These are phyloP conservation scores for Plebejus melissa DNA, from an alignment of 2,888 invertebrate species.

Conservation along the genomic window DNA sequence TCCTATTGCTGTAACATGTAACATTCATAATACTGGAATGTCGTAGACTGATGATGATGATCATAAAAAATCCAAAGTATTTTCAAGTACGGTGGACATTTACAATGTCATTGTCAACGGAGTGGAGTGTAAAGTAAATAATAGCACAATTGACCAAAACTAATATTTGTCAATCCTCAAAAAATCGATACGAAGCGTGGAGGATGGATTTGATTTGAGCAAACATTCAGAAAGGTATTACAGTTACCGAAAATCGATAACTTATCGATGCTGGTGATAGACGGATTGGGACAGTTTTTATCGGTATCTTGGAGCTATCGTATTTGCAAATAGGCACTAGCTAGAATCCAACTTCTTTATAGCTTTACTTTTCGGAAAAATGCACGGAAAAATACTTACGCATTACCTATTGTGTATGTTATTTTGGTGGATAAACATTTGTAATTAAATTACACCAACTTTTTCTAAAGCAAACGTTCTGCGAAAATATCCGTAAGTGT, in stretches of 20 bases:
- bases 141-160: constrained; percentile 54
- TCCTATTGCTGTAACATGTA: background rate
- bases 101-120: constrained; percentile 52
- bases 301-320: constrained; percentile 30
- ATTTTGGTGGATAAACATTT: too few species aligned
- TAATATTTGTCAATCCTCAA: constrained; percentile 54
- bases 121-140: constrained; percentile 59
- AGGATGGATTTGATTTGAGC: constrained; percentile 58
- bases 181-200: constrained; percentile 48
- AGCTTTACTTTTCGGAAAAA: background rate
- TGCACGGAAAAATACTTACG: too few species aligned
- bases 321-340: background rate
- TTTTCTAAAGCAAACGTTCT: too few species aligned
- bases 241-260: constrained; percentile 43
- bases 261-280: constrained; percentile 37
- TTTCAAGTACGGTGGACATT: constrained; percentile 35
- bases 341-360: background rate
- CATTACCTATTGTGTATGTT: too few species aligned
- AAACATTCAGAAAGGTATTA: constrained; percentile 47
- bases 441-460: too few species aligned
- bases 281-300: constrained; percentile 35
- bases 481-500: too few species aligned
- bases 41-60: background rate
- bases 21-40: background rate
- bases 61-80: background rate